These are phyloP conservation scores for Clamator glandarius DNA, from an alignment of 2,797 vertebrate genomes.

Conservation along the genomic window DNA sequence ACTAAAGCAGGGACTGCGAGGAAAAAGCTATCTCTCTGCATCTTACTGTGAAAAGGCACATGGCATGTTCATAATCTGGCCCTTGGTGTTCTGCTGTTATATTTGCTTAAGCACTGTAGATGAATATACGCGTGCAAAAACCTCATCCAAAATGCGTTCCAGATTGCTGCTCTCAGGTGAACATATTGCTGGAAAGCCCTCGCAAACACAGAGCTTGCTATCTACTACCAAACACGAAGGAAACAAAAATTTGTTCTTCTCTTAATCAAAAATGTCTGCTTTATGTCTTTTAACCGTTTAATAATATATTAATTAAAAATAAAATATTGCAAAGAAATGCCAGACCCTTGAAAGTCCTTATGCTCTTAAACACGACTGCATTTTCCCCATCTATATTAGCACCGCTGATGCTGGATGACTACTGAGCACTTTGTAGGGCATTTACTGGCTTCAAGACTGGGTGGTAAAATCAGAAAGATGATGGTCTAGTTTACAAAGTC, in stretches of 20 bases:
- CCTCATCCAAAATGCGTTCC: neutral
- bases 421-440: neutral
- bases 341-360: neutral
- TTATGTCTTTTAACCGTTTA: neutral
- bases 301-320: constrained; percentile 17
- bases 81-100: neutral
- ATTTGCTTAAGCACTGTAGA: neutral
- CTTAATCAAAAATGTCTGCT: neutral
- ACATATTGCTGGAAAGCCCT: neutral
- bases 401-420: neutral
- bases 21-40: neutral
- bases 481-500: neutral
- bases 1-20: neutral
- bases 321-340: constrained; percentile 21
- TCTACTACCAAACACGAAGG: constrained; percentile 23
- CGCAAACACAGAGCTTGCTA: neutral
- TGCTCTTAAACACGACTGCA: neutral
- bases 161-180: neutral
- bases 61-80: neutral
- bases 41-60: rapidly evolving
- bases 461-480: neutral
- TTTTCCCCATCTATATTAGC: neutral
- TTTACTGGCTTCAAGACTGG: neutral
- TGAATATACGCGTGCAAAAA: neutral
- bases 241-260: neutral